A percentile compares a stretch with the other conserved stretches of the same genome.
Evolutionary conservation across 2,113 vertebrate species (phyloP).

Genomic region (Synchiropus splendidus): DNA sequence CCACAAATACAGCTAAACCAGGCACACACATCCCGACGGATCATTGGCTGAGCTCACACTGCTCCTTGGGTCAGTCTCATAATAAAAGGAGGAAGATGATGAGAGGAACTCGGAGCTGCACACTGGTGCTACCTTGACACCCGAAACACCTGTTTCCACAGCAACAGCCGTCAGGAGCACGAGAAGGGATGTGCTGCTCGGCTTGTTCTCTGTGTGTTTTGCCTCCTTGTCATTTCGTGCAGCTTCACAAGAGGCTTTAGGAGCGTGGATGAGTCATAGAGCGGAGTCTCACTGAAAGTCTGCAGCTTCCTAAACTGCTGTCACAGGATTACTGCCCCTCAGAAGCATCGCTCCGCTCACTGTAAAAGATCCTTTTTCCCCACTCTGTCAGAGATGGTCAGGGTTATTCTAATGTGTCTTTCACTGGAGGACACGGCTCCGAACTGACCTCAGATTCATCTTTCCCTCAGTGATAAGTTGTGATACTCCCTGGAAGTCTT

Average conservation of each 20-base stretch:
- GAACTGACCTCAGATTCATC: constrained; percentile 16
- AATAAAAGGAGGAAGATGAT: background rate
- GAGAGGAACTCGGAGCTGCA: background rate
- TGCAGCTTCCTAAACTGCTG: constrained; percentile 30
- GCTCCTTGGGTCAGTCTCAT: background rate
- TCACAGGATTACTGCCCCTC: constrained; percentile 21
- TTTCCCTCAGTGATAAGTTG: constrained; percentile 5
- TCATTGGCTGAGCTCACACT: too few relatives aligned
- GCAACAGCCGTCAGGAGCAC: constrained; percentile 18
- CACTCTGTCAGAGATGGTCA: constrained; percentile 22
- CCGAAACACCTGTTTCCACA: constrained; percentile 37
- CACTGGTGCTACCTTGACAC: too few relatives aligned
- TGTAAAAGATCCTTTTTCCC: background rate
- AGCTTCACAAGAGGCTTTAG: constrained; percentile 26
- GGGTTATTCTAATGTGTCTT: background rate
- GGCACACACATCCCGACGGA: too few relatives aligned
- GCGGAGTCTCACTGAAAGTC: constrained; percentile 34
- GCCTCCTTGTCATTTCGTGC: constrained; percentile 23
- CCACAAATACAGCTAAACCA: too few relatives aligned
- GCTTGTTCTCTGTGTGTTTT: constrained; percentile 7
- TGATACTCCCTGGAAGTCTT: constrained; percentile 22
- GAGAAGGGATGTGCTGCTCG: constrained; percentile 14
- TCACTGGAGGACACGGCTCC: constrained; percentile 12
- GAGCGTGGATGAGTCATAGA: constrained; percentile 33
- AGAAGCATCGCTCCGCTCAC: constrained; percentile 3